Evolutionary conservation across 2,797 vertebrate species (phyloP).

Genomic region (Tokudaia muenninki): DNA sequence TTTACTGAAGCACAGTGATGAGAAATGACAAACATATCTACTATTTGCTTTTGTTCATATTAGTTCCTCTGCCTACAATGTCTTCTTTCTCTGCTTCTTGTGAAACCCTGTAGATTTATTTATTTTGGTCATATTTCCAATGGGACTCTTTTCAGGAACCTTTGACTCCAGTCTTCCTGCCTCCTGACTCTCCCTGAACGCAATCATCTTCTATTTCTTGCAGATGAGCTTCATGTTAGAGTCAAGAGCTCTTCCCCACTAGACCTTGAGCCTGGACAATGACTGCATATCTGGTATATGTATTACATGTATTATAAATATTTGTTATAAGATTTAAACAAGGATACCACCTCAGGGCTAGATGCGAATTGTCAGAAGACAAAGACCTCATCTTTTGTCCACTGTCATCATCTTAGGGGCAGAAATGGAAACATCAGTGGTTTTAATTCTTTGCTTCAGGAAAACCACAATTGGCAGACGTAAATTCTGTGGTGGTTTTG

Average conservation of each 20-base stretch:
- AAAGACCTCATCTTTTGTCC: constrained; percentile 8
- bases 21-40: neutral
- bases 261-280: neutral
- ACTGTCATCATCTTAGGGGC: neutral
- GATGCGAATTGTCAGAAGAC: constrained; percentile 12
- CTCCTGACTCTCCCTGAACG: neutral
- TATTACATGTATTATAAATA: neutral
- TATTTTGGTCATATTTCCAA: neutral
- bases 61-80: neutral
- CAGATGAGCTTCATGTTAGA: neutral
- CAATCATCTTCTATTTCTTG: neutral
- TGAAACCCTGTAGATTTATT: neutral
- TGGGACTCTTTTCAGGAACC: neutral
- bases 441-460: constrained; percentile 54
- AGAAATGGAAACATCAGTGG: constrained; percentile 39
- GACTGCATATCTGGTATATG: neutral
- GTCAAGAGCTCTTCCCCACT: neutral
- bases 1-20: neutral
- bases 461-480: constrained; percentile 62
- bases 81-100: neutral
- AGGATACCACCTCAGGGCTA: neutral
- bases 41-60: neutral
- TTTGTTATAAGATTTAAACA: neutral
- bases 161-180: neutral
- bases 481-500: neutral